phyloP scores from a whole-genome alignment of 2,797 vertebrate species.

The Tarsius wallacei region DNA sequence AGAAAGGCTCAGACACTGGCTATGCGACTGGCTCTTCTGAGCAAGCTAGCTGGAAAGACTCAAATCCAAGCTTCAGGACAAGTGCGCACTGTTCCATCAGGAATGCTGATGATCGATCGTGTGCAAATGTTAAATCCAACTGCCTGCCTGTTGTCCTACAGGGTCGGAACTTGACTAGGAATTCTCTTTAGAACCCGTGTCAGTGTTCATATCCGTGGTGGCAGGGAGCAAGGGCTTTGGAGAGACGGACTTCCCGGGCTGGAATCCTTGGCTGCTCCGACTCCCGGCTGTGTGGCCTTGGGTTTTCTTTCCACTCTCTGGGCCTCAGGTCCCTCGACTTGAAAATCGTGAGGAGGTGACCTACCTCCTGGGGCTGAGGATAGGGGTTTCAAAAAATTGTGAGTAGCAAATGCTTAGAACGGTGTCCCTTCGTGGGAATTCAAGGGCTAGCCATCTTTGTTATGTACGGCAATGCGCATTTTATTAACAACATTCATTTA shows the following conservation, averaged over 20 bases:
- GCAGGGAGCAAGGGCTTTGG: background rate
- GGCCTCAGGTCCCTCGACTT: background rate
- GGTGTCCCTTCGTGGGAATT: background rate
- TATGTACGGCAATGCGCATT: background rate
- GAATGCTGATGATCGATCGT: background rate
- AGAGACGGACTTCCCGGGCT: background rate
- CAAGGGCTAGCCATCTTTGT: background rate
- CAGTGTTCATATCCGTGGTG: background rate
- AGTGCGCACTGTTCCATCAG: background rate
- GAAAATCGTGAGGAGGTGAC: background rate
- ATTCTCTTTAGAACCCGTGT: background rate
- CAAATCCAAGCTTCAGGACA: background rate
- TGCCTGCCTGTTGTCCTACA: background rate
- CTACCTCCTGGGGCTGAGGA: background rate
- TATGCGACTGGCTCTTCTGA: background rate
- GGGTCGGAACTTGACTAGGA: background rate
- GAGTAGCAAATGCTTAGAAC: background rate
- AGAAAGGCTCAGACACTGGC: background rate
- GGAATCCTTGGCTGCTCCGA: background rate
- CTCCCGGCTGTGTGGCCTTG: background rate
- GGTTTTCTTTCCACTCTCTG: background rate
- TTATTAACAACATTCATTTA: constrained; percentile 47
- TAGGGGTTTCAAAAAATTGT: background rate
- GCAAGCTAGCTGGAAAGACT: background rate
- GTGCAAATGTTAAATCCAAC: background rate